phyloP scores from a whole-genome alignment of 2,797 vertebrate genomes.

The Huso huso region DNA sequence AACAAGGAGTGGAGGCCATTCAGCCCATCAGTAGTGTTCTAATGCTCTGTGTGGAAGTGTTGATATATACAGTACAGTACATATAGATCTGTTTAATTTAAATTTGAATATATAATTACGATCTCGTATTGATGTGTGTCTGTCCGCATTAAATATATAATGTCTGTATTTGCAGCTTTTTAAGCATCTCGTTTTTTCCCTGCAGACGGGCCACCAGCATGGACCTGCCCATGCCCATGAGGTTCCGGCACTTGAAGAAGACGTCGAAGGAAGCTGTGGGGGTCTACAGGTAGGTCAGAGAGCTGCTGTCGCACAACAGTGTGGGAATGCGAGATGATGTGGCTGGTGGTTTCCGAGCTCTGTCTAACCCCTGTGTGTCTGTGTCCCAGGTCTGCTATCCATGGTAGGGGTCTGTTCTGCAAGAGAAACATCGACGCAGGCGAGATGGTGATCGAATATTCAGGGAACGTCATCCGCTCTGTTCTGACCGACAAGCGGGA shows the following conservation, averaged over 20 bases:
- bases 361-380: background rate
- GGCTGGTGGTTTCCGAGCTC: background rate
- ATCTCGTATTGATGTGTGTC: no score
- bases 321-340: background rate
- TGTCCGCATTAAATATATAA: no score
- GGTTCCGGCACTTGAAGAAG: constrained; percentile 88
- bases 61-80: no score
- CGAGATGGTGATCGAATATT: constrained; percentile 98
- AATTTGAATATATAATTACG: no score
- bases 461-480: constrained; percentile 94
- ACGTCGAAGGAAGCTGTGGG: constrained; percentile 91
- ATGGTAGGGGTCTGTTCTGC: constrained; percentile 92
- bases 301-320: background rate
- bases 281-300: constrained; percentile 80
- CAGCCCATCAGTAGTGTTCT: no score
- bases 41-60: no score
- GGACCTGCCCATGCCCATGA: constrained; percentile 82
- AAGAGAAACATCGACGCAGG: constrained; percentile 90
- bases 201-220: constrained; percentile 78
- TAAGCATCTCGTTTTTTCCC: background rate
- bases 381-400: constrained; percentile 89
- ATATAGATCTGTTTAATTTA: no score
- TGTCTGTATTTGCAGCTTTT: no score
- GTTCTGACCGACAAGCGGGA: constrained; percentile 96
- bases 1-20: no score